Base-by-base conservation (phyloP, 2,113 vertebrate species). In the Dolichallabes microphthalmus region DNA sequence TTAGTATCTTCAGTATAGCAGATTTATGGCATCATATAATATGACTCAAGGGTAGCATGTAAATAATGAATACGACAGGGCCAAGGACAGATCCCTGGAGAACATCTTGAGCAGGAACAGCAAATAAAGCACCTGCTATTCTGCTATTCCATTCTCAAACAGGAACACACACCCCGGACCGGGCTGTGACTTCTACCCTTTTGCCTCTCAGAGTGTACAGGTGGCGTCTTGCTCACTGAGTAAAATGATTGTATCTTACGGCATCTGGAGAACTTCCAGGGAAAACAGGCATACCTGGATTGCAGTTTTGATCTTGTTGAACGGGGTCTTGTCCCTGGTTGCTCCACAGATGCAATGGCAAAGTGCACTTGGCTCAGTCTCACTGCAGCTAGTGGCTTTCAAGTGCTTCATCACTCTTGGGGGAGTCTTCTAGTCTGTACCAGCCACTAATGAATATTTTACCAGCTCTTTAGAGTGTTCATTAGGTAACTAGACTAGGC, bases 51-150 rank as follows among this genome's bases (percentile, higher is more conserved):
- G 55, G 76, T 79, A 79, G 76, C 30, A 58, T 8, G 55, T 79
- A 79, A 79, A 60, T 79, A 79, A 79, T 60, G 57, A 60, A 60
- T 35, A 79, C 30, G 2, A 78, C 13, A 79, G 55, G 76, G 55
- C 55, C 76, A 60, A 79, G 76, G 76, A 79, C 55, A 79, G 57
- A 79, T 79, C 76, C 76, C 76, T 25, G 76, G 57, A 79, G 76
- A 79, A 35, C 57, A 79, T 57, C 76, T 35, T 60, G 55, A 39
- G 76, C 55, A 58, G 25, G 19, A 60, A 20, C 30, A 60, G 32
- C 55, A 79, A 32, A 17, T 12, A 52, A 74, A 74, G 15, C 66
- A 25, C 52, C 17, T 57, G 75, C 52, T 57, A 32, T 17, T 27
- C 17, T 20, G 75, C 19, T 4, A 78, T 60, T 78, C 30, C 27